Base-by-base conservation (phyloP, 2,888 invertebrate species). In the Pantelozetes paolii region DNA sequence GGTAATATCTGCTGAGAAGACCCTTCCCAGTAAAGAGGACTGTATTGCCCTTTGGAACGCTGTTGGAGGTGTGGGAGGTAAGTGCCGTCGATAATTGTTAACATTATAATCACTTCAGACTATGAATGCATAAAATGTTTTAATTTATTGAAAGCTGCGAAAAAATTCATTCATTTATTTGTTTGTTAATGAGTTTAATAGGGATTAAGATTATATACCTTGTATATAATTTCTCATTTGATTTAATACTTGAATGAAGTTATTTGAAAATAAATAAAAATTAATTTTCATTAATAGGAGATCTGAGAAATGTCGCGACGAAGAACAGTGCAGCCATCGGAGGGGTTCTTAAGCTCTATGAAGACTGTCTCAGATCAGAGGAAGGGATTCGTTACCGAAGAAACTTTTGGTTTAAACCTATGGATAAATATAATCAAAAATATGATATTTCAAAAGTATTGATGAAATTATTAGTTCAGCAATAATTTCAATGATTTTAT, bases 371-470 rank as follows among this genome's bases (percentile, higher is more conserved):
- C 15, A 40, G 67, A 15, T 57, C 67, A 2, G 73, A 73, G 30
- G 73, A 73, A 69, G 73, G 73, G 11, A 69, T 69, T 15, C 73
- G 73, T 32, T 73, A 73, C 26, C 67, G 73, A 42, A 67, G 73
- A 50, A 62, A 62, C n/a, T 30, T 13, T 15, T 62, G 62, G 62
- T 28, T 32, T 3, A 62, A 62, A 18, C 5, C 30, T 30, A 9
- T 15, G 1, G n/a, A 57, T 13, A 57, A 50, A 50, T 50, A n/a
- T n/a, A 50, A n/a, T 50, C 5, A 20, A 50, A 50, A 50, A 5
- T 5, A 50, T 50, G n/a, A 20, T 36, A 8, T 36, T 5, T 36
- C 36, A 36, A 36, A 36, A 36, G 9, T 36, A 36, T 36, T 36
- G 9, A 36, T 36, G 36, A 36, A 36, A n/a, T n/a, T n/a, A n/a